These are phyloP conservation scores for Peromyscus aztecus DNA, from an alignment of 2,797 vertebrate genomes.

Conservation along the genomic window DNA sequence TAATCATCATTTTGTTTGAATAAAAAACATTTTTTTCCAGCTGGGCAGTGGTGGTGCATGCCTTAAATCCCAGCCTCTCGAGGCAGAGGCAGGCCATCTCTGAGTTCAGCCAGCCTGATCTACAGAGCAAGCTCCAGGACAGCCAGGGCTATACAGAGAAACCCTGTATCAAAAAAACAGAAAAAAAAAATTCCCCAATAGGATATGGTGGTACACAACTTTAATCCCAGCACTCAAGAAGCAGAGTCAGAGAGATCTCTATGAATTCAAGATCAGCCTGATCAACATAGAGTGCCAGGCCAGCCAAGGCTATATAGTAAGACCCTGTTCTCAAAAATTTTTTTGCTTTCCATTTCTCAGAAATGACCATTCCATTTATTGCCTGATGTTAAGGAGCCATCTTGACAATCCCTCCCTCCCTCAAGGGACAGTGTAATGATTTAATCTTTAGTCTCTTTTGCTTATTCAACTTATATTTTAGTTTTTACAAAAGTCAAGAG, in stretches of 20 bases:
- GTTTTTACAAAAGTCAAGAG: slow-evolving; percentile 28
- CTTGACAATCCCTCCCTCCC: background rate
- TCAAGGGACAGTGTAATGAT: slow-evolving; percentile 4
- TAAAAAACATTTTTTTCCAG: background rate
- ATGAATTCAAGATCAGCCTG: background rate
- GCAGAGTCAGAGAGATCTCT: background rate
- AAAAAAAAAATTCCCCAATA: no score
- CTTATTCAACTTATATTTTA: slow-evolving; percentile 54
- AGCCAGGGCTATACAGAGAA: no score
- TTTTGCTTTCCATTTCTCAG: background rate
- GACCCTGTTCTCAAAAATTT: background rate
- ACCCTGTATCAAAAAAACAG: background rate
- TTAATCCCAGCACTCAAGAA: background rate
- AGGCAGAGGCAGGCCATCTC: no score
- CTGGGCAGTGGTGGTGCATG: no score
- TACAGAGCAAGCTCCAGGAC: no score
- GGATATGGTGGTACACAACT: background rate
- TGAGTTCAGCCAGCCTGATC: no score
- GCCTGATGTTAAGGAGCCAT: background rate
- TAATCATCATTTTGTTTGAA: background rate
- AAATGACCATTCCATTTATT: background rate
- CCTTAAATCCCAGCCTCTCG: no score
- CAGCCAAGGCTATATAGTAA: background rate
- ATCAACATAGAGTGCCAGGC: background rate
- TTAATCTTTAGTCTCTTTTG: slow-evolving; percentile 36